Conservation (phyloP, 2,797 vertebrate species). For the Acanthiza pusilla region DNA sequence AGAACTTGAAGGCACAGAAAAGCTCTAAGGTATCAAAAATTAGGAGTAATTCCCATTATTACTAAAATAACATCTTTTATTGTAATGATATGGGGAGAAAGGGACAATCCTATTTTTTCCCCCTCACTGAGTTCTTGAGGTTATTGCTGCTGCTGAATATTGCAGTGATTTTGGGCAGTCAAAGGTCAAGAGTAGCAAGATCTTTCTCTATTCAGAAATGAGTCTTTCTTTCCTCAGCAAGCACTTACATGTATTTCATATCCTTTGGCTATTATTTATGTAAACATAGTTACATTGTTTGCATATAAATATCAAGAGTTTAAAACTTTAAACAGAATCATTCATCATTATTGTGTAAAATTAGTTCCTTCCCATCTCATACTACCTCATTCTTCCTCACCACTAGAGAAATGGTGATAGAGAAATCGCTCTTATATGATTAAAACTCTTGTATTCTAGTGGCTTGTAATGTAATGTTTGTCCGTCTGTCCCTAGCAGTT, state of each 20-base stretch:
- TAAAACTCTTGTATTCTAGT: rapidly evolving
- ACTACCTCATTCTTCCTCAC: rapidly evolving
- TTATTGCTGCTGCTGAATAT: not conserved
- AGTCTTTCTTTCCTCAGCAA: not conserved
- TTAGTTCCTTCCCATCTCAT: not conserved
- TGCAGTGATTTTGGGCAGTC: not conserved
- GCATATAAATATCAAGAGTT: not conserved
- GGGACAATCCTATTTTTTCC: rapidly evolving
- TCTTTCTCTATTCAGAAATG: not conserved
- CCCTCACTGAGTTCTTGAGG: not conserved
- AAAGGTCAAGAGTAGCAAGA: not conserved
- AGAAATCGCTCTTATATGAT: rapidly evolving
- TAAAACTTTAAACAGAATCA: not conserved
- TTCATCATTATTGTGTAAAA: not conserved
- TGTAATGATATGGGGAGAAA: not conserved
- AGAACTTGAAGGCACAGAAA: not conserved
- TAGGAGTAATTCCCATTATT: not conserved
- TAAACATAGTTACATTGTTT: not conserved
- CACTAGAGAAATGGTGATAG: not conserved
- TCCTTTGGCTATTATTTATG: not conserved
- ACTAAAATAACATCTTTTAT: not conserved
- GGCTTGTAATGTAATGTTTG: not conserved
- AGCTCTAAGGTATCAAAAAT: not conserved
- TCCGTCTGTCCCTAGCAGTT: not conserved
- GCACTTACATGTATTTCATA: not conserved